Conservation (phyloP, 2,113 vertebrate species). For the Pholis gunnellus region DNA sequence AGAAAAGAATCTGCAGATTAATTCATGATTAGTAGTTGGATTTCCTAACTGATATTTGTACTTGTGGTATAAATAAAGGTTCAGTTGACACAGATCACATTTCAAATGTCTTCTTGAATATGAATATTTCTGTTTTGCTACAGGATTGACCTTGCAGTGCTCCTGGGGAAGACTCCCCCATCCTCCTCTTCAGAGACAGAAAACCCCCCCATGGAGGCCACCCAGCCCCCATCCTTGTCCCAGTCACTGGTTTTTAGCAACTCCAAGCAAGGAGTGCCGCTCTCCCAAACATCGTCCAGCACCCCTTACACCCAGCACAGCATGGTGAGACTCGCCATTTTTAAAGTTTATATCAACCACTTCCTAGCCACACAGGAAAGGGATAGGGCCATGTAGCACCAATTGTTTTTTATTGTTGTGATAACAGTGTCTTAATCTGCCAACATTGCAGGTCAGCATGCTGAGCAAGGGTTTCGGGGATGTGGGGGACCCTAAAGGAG, state of each 20-base stretch:
- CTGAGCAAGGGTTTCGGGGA: conserved; percentile 95
- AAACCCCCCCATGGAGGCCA: conserved; percentile 86
- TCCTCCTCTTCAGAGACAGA: conserved; percentile 93
- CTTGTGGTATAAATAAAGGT: not conserved
- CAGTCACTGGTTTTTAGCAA: conserved; percentile 98
- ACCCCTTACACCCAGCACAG: conserved; percentile 92
- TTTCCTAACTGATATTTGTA: not conserved
- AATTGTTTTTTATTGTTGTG: not conserved
- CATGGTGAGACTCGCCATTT: conserved; percentile 87
- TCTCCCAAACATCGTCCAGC: conserved; percentile 87
- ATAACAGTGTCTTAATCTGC: not conserved
- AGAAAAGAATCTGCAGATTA: not conserved
- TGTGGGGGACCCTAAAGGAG: conserved; percentile 90
- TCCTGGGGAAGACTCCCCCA: conserved; percentile 95
- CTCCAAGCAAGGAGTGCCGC: conserved; percentile 91
- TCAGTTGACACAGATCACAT: not conserved
- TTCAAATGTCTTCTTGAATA: not conserved
- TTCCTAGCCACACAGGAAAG: not conserved
- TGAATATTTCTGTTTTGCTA: not conserved
- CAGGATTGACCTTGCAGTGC: conserved; percentile 96
- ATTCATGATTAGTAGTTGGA: not conserved
- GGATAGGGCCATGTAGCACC: not conserved
- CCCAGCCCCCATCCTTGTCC: conserved; percentile 89
- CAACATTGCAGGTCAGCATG: conserved; percentile 91
- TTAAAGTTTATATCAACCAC: not conserved